Evolutionary conservation across 2,113 vertebrate genomes (phyloP), one percentile per base, ranked within the genome.

Genomic region (Xyrauchen texanus): DNA sequence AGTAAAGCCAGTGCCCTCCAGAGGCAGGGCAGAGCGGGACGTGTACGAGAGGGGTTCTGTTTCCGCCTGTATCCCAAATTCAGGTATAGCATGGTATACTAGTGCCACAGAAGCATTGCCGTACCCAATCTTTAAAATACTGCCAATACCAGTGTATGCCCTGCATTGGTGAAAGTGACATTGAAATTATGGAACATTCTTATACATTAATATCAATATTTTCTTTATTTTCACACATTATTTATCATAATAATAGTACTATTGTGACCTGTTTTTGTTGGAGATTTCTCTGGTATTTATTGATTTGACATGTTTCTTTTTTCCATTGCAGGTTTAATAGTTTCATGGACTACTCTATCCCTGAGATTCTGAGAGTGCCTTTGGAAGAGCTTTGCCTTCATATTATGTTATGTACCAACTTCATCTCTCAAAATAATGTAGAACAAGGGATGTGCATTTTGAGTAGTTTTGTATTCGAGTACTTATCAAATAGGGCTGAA

Each of bases 1-100:
- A 98, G 97, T 75, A 99, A 98, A 92, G 98, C 98, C 11, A 99
- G 97, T 62, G 97, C 97, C 79, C 91, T 98, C 73, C 98, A 99
- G 88, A 95, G 98, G 78, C 98, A 99, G 89, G 98, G 98, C 12
- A 91, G 21, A 3, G 21, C 21, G 3, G 97, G 98, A 1, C 94
- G 98, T 6, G 95, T 99, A 66, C 88, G 91, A 47, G 93, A 91
- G 7, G 98, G 97, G 69, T 97, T 97, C 91, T 99, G 98, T 86
- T 98, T 98, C 89, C 93, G 97, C 52, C 91, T 99, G 61, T 99
- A 97, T 87, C 95, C 97, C 0, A 93, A 92, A 62, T 89, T 46
- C 86, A 91, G 91, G 90, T 91, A 49, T 51, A 81, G 21, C 21
- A 34, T 3, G 21, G 21, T 34, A 34, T 34, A 34, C 21, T 34